Base-by-base conservation (phyloP, 1,140 invertebrate genomes). In the Hyles vespertilio region DNA sequence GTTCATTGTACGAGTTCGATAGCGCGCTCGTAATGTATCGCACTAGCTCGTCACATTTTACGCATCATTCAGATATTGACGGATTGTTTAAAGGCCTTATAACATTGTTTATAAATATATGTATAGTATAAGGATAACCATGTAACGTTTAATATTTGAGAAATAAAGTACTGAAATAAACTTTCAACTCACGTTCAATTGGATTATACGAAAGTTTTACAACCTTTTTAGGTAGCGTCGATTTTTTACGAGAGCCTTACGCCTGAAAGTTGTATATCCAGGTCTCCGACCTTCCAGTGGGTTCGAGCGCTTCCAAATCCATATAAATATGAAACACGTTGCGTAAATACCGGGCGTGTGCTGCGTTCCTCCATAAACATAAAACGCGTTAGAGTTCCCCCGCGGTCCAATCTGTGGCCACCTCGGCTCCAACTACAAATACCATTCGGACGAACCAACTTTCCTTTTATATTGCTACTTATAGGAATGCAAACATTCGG, bases 351-450 rank as follows among this genome's bases (percentile, higher is more conserved):
- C 47, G 5, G 5, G 46, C 43, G 46, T 8, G 36, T 40, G 36
- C 48, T 11, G 43, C 51, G 63, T 53, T 57, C 58, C 59, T 59
- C 58, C 61, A 70, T 72, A 70, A 74, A 70, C 66, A 65, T 72
- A 72, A 71, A 72, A 74, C 68, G 68, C 61, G 67, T 65, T 63
- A 51, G 49, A 48, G 51, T 56, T 49, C 57, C 34, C 34, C 33
- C 22, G 10, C 11, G 12, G 6, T 12, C 36, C 22, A 34, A 50
- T 32, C 12, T 34, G 49, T 34, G 51, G 36, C 32, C 40, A 53
- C 1, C 40, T 51, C 51, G 11, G 11, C 54, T 10, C 9, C 54
- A 46, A 49, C 43, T 50, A 58, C 53, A 59, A 64, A 69, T 58
- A 72, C 58, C 53, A 61, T 67, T 69, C 67, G 61, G 52, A 22